Conservation (phyloP, 2,797 vertebrate species). For the Pseudotriccus pelzelni region DNA sequence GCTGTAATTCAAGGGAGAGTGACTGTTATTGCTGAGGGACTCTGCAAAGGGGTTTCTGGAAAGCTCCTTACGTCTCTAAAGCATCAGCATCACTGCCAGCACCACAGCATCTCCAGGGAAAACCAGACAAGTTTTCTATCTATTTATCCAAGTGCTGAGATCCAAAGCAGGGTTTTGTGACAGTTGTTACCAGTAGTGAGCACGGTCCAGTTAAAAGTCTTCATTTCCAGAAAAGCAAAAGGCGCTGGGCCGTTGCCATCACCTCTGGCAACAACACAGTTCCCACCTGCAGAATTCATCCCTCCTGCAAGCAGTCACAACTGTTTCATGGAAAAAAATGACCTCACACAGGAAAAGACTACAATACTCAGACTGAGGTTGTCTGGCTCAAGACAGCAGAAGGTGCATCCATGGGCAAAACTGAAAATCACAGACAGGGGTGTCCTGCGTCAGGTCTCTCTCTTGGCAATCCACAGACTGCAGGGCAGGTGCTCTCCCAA, state of each 20-base stretch:
- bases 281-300: neutral
- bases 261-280: neutral
- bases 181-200: neutral
- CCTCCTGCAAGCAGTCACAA: neutral
- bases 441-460: neutral
- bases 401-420: neutral
- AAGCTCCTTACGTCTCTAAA: neutral
- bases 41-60: neutral
- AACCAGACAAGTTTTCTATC: neutral
- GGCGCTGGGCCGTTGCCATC: neutral
- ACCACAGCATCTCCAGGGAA: neutral
- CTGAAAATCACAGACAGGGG: fast-evolving
- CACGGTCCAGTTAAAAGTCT: neutral
- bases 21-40: neutral
- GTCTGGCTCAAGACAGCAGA: neutral
- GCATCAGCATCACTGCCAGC: neutral
- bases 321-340: neutral
- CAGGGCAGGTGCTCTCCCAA: neutral
- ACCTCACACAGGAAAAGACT: neutral
- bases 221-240: neutral
- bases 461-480: neutral
- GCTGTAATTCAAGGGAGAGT: neutral
- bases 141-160: neutral
- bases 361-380: neutral
- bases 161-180: neutral